Percentiles rank a stretch among this genome's conserved stretches.
Evolutionary conservation across 2,888 invertebrate species (phyloP).

Genomic region (Tanypteryx hageni): DNA sequence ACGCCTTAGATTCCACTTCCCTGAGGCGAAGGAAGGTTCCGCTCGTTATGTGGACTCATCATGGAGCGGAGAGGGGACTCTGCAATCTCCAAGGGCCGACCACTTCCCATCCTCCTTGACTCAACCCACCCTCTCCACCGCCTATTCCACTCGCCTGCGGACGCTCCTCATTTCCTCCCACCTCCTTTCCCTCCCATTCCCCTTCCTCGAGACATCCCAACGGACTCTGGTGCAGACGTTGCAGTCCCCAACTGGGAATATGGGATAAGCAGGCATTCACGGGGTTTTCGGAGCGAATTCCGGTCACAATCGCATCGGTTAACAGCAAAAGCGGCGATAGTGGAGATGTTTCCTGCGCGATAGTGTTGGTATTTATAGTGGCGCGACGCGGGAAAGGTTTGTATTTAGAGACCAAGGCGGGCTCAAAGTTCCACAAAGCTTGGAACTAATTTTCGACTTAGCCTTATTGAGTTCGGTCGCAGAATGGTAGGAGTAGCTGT

Average conservation of each 20-base stretch:
- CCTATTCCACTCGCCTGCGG: neutral
- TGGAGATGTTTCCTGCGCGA: neutral
- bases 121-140: too few relatives aligned
- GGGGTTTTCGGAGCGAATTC: conserved; percentile 14
- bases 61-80: neutral
- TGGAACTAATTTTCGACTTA: conserved; percentile 13
- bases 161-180: neutral
- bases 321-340: neutral
- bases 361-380: conserved; percentile 16
- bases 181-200: neutral
- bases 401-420: neutral
- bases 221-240: neutral
- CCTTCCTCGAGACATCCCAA: neutral
- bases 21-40: neutral
- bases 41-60: conserved; percentile 1
- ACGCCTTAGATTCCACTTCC: neutral
- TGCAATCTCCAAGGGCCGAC: neutral
- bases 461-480: neutral
- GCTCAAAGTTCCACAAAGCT: neutral
- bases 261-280: neutral
- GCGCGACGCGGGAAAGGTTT: neutral
- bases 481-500: neutral
- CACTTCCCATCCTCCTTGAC: neutral
- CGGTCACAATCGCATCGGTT: conserved; percentile 8
- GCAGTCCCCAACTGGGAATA: neutral